These are phyloP conservation scores for Osmerus eperlanus DNA, from an alignment of 2,113 vertebrate genomes.

Conservation along the genomic window DNA sequence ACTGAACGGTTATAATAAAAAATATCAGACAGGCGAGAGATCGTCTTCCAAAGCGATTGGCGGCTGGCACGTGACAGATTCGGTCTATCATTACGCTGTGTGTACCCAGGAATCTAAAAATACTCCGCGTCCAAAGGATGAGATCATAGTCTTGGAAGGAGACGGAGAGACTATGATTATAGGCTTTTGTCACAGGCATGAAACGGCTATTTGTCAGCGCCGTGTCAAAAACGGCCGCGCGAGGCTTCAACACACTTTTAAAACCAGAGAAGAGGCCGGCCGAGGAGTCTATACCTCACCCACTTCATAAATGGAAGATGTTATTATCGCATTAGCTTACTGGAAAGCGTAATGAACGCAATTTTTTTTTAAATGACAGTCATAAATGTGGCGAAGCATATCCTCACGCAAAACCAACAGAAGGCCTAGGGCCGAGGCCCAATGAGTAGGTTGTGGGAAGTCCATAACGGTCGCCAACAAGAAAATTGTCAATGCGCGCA, in stretches of 20 bases:
- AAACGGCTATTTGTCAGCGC: conserved; percentile 69
- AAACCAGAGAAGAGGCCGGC: conserved; percentile 19
- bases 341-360: conserved; percentile 2
- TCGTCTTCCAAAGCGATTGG: conserved; percentile 50
- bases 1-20: conserved; percentile 28
- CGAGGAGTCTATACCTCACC: conserved; percentile 29
- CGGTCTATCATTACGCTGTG: conserved; percentile 61
- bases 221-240: conserved; percentile 58
- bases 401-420: too few relatives aligned
- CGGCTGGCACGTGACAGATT: conserved; percentile 43
- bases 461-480: too few relatives aligned
- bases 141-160: conserved; percentile 57
- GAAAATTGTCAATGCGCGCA: too few relatives aligned
- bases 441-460: too few relatives aligned
- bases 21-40: conserved; percentile 34
- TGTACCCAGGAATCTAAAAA: conserved; percentile 63
- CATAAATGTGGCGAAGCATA: too few relatives aligned
- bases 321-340: conserved; percentile 34
- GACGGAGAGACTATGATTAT: conserved; percentile 62
- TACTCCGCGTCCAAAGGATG: conserved; percentile 53
- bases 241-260: conserved; percentile 46
- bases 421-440: too few relatives aligned
- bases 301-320: conserved; percentile 30
- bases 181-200: conserved; percentile 65
- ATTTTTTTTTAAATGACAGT: neutral